A percentile compares a stretch with the other conserved stretches of the same genome.
Conservation (phyloP, 2,797 vertebrate species). For the Clarias platycephalus region DNA sequence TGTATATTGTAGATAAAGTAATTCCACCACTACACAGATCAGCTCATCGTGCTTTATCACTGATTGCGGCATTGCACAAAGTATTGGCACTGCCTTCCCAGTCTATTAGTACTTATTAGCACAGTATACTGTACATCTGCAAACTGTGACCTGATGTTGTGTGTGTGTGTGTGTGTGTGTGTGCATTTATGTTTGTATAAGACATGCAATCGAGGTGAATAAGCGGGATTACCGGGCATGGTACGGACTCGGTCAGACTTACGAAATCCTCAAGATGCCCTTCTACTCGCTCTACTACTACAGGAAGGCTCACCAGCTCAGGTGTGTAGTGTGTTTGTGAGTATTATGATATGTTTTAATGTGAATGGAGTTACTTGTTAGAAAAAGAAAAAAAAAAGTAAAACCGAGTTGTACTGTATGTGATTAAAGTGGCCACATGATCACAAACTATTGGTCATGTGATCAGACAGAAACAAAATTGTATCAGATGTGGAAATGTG, state of each 20-base stretch:
- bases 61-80: neutral
- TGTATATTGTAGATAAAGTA: neutral
- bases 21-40: neutral
- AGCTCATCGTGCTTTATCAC: neutral
- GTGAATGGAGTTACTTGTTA: neutral
- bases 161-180: neutral
- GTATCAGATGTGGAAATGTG: neutral
- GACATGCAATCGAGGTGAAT: conserved; percentile 98
- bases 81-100: neutral
- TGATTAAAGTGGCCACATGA: neutral
- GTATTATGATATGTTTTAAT: neutral
- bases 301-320: conserved; percentile 94
- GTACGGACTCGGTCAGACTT: conserved; percentile 97
- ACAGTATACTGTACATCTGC: neutral
- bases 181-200: conserved; percentile 55
- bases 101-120: neutral
- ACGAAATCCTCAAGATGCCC: conserved; percentile 99
- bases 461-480: neutral
- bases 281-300: conserved; percentile 99
- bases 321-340: conserved; percentile 70
- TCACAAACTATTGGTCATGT: neutral
- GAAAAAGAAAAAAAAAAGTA: neutral
- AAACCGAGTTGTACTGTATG: neutral
- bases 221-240: conserved; percentile 97
- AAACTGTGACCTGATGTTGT: neutral